Conservation (phyloP, 2,888 invertebrate genomes). For the Sinentomon sp. region DNA sequence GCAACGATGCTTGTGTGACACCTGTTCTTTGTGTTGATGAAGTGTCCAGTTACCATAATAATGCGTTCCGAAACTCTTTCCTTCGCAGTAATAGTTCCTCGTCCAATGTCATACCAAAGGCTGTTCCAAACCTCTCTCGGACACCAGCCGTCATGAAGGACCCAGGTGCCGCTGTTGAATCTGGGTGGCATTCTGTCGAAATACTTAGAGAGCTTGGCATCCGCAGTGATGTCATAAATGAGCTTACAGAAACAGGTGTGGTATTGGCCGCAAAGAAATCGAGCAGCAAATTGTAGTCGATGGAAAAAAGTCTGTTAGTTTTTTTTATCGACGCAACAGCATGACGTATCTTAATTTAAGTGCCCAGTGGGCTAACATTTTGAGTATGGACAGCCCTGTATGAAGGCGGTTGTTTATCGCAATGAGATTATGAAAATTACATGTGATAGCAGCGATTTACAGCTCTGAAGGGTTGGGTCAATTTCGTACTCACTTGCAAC, state of each 20-base stretch:
- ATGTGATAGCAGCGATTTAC: too few relatives aligned
- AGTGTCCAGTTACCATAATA: conserved; percentile 39
- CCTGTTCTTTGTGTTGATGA: conserved; percentile 51
- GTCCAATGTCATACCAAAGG: conserved; percentile 27
- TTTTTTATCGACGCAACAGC: too few relatives aligned
- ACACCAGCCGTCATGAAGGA: conserved; percentile 36
- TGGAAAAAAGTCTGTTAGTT: too few relatives aligned
- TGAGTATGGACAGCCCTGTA: too few relatives aligned
- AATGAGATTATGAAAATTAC: too few relatives aligned
- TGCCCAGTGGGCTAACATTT: too few relatives aligned
- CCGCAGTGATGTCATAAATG: conserved; percentile 26
- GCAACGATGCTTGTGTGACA: conserved; percentile 72
- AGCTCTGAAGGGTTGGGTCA: too few relatives aligned
- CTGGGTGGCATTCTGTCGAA: conserved; percentile 38
- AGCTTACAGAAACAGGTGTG: conserved; percentile 21
- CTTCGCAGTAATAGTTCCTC: conserved; percentile 19
- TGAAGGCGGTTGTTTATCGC: too few relatives aligned
- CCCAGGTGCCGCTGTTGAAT: conserved; percentile 21
- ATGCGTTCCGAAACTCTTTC: conserved; percentile 33
- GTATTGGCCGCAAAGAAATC: conserved; percentile 16
- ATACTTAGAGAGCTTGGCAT: conserved; percentile 37
- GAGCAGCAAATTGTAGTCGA: too few relatives aligned
- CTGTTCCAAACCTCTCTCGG: conserved; percentile 46
- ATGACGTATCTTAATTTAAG: too few relatives aligned
- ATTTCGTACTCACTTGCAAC: too few relatives aligned